Conservation (phyloP, 2,888 invertebrate species). For the Copidosoma aretas region DNA sequence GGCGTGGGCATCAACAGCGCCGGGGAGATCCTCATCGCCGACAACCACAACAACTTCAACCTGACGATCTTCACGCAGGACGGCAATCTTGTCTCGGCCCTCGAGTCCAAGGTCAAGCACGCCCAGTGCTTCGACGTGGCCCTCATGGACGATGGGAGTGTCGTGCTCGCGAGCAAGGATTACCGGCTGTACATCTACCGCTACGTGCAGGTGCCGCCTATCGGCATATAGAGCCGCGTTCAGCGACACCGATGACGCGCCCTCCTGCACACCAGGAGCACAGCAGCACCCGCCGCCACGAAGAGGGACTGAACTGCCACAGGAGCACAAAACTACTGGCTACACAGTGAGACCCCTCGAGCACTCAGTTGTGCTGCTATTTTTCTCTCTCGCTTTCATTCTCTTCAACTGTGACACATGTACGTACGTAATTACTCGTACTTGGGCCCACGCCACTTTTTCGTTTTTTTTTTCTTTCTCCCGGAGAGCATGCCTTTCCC, state of each 20-base stretch:
- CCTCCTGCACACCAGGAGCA: constrained; percentile 19
- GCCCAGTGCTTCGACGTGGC: constrained; percentile 99
- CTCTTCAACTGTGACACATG: constrained; percentile 12
- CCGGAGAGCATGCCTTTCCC: neutral
- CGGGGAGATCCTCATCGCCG: constrained; percentile 97
- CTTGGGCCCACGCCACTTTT: neutral
- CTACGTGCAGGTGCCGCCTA: constrained; percentile 92
- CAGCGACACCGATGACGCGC: constrained; percentile 39
- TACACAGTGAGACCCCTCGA: too few relatives aligned
- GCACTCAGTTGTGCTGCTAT: too few relatives aligned
- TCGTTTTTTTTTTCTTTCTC: constrained; percentile 12
- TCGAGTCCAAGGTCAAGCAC: constrained; percentile 99
- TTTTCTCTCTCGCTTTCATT: constrained; percentile 3
- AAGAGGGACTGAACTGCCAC: constrained; percentile 3
- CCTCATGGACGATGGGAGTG: constrained; percentile 97
- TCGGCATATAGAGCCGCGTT: constrained; percentile 71
- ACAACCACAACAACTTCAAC: constrained; percentile 99
- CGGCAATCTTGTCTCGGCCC: constrained; percentile 95
- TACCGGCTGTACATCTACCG: constrained; percentile 99
- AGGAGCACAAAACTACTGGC: too few relatives aligned
- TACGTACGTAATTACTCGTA: constrained; percentile 3
- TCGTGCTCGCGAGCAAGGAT: constrained; percentile 98
- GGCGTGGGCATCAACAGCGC: constrained; percentile 97
- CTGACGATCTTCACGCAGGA: constrained; percentile 98
- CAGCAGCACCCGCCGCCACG: neutral